Evolutionary conservation across 2,113 vertebrate genomes (phyloP).

Genomic region (Vanacampus margaritifer): DNA sequence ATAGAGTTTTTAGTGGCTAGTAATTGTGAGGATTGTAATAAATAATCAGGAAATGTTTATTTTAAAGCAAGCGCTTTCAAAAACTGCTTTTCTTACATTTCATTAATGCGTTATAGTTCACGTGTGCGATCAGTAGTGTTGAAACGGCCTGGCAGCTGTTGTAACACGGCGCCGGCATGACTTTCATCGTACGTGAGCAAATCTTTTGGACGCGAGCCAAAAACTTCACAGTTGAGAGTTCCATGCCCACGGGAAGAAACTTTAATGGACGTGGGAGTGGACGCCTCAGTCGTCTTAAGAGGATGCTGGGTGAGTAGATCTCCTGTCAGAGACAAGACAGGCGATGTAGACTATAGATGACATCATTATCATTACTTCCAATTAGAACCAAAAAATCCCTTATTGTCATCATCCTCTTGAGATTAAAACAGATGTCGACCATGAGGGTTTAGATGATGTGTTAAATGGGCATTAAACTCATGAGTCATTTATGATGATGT

Average conservation of each 20-base stretch:
- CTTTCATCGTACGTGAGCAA: conserved; percentile 4
- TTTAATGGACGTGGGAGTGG: conserved; percentile 31
- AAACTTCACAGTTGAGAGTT: conserved; percentile 25
- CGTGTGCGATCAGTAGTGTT: conserved; percentile 23
- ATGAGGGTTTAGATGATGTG: conserved; percentile 27
- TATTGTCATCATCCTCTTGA: background rate
- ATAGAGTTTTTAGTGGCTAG: too few species aligned
- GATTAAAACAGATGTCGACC: background rate
- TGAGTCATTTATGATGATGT: conserved; percentile 17
- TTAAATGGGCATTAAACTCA: conserved; percentile 30
- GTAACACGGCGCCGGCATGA: background rate
- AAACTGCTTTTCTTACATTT: background rate
- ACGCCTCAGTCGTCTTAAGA: conserved; percentile 18
- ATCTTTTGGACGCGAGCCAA: conserved; percentile 43
- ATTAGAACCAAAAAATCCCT: background rate
- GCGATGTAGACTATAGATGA: conserved; percentile 13
- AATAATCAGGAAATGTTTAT: too few species aligned
- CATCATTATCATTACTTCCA: background rate
- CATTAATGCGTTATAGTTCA: background rate
- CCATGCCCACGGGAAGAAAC: conserved; percentile 26
- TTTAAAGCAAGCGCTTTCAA: too few species aligned
- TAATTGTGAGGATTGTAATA: too few species aligned
- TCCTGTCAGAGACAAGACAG: conserved; percentile 12
- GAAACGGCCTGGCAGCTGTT: conserved; percentile 40
- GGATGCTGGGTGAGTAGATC: conserved; percentile 8